These are phyloP conservation scores for Mola mola DNA, from an alignment of 2,113 vertebrate genomes.

Conservation along the genomic window DNA sequence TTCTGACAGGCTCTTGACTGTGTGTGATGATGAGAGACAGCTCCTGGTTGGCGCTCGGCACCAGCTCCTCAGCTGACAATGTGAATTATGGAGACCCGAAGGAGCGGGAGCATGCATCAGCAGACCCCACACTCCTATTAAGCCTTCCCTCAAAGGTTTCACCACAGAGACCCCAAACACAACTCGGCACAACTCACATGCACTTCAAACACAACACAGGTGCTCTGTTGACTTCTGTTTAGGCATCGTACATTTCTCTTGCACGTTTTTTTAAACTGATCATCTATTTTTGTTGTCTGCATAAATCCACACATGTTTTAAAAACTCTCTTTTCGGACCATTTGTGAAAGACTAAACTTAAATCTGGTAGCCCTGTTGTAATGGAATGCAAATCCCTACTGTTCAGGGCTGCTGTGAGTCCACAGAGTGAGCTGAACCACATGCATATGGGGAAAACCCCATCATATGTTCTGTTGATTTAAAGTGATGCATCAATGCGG, in stretches of 20 bases:
- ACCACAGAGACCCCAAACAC: constrained; percentile 38
- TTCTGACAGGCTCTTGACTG: constrained; percentile 82
- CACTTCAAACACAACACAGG: constrained; percentile 24
- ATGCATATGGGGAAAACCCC: too few species aligned
- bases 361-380: too few species aligned
- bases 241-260: constrained; percentile 2
- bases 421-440: too few species aligned
- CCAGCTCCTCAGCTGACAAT: constrained; percentile 79
- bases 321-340: too few species aligned
- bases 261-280: not conserved
- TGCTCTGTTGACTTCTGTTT: not conserved
- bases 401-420: too few species aligned
- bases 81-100: constrained; percentile 79
- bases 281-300: too few species aligned
- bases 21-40: constrained; percentile 81
- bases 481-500: too few species aligned
- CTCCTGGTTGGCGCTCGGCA: constrained; percentile 69
- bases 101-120: constrained; percentile 74
- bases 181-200: constrained; percentile 3
- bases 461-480: too few species aligned
- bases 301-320: too few species aligned
- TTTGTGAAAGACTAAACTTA: too few species aligned
- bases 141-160: constrained; percentile 62
- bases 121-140: constrained; percentile 69
- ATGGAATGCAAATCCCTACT: too few species aligned